phyloP scores from a whole-genome alignment of 2,797 vertebrate species.

The Gobio occitaniae region DNA sequence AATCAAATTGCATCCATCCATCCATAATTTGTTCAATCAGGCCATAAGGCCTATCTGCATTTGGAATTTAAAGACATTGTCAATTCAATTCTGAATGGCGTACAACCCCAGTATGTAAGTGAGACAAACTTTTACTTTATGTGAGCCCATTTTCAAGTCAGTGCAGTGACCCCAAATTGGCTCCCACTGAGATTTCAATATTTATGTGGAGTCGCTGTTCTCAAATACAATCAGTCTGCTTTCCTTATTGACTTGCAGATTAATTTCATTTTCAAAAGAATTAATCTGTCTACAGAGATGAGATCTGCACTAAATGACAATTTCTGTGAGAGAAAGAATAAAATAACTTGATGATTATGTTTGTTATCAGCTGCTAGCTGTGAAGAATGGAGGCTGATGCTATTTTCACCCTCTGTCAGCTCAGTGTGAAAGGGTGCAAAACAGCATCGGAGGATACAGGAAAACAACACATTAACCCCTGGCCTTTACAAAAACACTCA shows the following conservation, averaged over 20 bases:
- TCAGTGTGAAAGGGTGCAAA: slow-evolving; percentile 42
- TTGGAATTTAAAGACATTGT: not conserved
- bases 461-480: slow-evolving; percentile 53
- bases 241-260: slow-evolving; percentile 63
- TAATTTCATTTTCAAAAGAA: slow-evolving; percentile 56
- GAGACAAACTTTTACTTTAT: slow-evolving; percentile 24
- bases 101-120: not conserved
- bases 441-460: slow-evolving; percentile 1
- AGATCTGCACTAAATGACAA: slow-evolving; percentile 51
- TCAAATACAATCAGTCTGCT: slow-evolving; percentile 50
- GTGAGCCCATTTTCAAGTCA: slow-evolving; percentile 23
- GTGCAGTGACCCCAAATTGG: slow-evolving; percentile 49
- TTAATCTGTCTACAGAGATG: slow-evolving; percentile 53
- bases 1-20: not conserved
- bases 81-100: not conserved
- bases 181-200: slow-evolving; percentile 51
- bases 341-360: slow-evolving; percentile 53
- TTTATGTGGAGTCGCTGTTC: slow-evolving; percentile 43
- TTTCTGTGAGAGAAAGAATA: slow-evolving; percentile 38
- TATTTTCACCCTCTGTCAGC: slow-evolving; percentile 37
- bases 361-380: slow-evolving; percentile 52
- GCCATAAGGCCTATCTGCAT: not conserved
- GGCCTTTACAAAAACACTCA: slow-evolving; percentile 31
- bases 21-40: not conserved
- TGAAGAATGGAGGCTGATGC: slow-evolving; percentile 42